Base-by-base conservation (phyloP, 2,888 invertebrate species). In the Archaeoteleia sp. region DNA sequence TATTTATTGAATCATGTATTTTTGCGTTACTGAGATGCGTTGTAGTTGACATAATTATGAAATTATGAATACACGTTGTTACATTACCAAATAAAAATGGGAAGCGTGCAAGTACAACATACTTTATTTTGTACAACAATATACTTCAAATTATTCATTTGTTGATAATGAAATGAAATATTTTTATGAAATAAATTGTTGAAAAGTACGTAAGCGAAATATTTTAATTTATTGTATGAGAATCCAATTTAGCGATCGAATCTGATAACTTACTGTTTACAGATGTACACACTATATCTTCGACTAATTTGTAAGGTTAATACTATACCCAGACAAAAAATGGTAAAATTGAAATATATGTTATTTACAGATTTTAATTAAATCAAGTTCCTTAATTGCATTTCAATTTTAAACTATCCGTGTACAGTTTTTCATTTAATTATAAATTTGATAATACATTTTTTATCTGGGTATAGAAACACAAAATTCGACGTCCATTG, bases 1-100 rank as follows among this genome's bases (percentile, higher is more conserved):
- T 49, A 48, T 58, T 58, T 58, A 58, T 58, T 42, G 27, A 42
- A 27, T 58, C 34, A 42, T 30, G 17, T 40, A 58, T 58, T 40
- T 12, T 25, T 23, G n/a, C 13, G 17, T 55, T 34, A 15, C 30
- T 5, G 5, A 29, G 6, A 37, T 37, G 25, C 45, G 14, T 27
- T 35, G 29, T 17, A 25, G 30, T 55, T 46, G 27, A 46, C 20
- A 27, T 30, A 15, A 37, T 32, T 29, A 39, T 37, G 10, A 34
- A 42, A 53, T 40, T 53, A n/a, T 42, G 34, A 9, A 20, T 40
- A 30, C 23, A 9, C 23, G 37, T 37, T 54, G 10, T 43, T 35
- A 14, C 40, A 25, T 43, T 43, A 30, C 48, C 43, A 51, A 60
- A 60, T 60, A 32, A 60, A 25, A 30, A 43, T 43, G 51, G 51